Base-by-base conservation (phyloP, 2,888 invertebrate species). In the Macaria liturata region DNA sequence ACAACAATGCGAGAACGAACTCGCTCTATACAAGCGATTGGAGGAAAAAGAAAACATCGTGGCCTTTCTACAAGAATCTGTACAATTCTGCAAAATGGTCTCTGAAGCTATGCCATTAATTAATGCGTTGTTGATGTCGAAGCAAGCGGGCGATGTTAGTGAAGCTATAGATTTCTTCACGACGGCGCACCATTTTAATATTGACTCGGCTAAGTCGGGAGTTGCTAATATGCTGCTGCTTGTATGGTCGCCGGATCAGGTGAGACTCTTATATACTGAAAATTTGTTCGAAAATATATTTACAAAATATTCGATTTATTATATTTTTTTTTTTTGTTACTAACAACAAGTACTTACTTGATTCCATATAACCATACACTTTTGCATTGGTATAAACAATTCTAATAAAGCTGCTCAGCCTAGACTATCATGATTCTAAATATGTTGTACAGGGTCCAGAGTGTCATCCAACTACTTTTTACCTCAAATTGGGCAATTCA, bases 141-240 rank as follows among this genome's bases (percentile, higher is more conserved):
- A 94, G 66, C 94, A 94, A 62, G 93, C 95, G 4, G 94, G 95
- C 0, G 98, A 98, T 80, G 96, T 97, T 9, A 93, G 95, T 54
- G 98, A 98, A 81, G 96, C 98, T 0, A 96, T 98, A 32, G 95
- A 97, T 59, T 97, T 98, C 79, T 96, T 98, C 69, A 96, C 96
- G 0, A 94, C 95, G 0, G 96, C 96, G 0, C 95, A 94, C 74
- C 93, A 95, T 65, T 97, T 97, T 75, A 94, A 95, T 54, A 94
- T 97, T n/a, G 94, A 94, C 61, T 94, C 94, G 51, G 95, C 95
- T 3, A 93, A 94, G 67, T 74, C 86, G 40, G 97, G 97, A 1
- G 94, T 97, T 59, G 92, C 94, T 58, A 94, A 94, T 70, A 97
- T 98, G 96, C 81, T 97, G 66, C 91, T 94, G 54, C 91, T 97